Base-by-base conservation (phyloP, 2,888 invertebrate genomes). In the Parnassius apollo region DNA sequence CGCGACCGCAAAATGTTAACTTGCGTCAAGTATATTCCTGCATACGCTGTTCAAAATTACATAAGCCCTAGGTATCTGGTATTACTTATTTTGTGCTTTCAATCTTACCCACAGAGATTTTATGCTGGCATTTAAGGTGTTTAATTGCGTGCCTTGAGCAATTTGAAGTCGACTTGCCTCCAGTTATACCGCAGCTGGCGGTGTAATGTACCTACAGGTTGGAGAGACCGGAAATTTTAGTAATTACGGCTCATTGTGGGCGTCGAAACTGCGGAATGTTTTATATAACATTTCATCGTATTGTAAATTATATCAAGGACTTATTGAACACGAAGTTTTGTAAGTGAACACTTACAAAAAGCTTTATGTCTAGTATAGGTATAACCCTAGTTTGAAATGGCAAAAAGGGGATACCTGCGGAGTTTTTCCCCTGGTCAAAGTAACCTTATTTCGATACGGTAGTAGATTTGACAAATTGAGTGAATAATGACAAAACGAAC, bases 131-230 rank as follows among this genome's bases (percentile, higher is more conserved):
- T 64, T 64, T 64, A 59, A 63, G 63, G 48, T 57, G 52, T 64
- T 59, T 64, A 64, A 64, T 59, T 64, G 59, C 59, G 52, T 42
- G 63, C 63, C 63, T 55, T 59, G 63, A 46, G 63, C 63, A 64
- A 59, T 59, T 56, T 59, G 52, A 51, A 48, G 52, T 48, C 63
- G 63, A 56, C 42, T 55, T 45, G 63, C 59, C 55, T 63, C 54
- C 62, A 58, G 63, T 56, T 56, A 52, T 46, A 56, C 18, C 12
- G 63, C 63, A 56, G 63, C 63, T 57, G 58, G 22, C 42, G 49
- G 58, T 49, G 13, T 56, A 50, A 50, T 46, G 45, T 59, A 55
- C 59, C 59, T 59, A 51, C 63, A 52, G 59, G 46, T 64, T 48
- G 51, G 56, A 56, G 48, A 42, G 59, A 59, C 63, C 63, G 63